phyloP scores from a whole-genome alignment of 2,888 invertebrate genomes.

The Trachelus iudaicus region DNA sequence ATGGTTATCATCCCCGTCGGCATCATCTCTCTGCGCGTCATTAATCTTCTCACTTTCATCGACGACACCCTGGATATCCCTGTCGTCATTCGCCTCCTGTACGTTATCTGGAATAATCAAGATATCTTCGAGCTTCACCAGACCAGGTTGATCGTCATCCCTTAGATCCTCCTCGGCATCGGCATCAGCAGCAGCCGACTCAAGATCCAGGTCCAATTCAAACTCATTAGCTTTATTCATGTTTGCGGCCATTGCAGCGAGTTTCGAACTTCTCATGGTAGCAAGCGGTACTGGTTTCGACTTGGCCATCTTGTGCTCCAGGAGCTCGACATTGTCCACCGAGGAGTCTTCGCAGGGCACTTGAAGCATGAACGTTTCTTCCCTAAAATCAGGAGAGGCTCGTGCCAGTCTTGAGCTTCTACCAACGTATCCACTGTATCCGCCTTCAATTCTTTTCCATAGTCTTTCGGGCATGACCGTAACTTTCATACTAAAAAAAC shows the following conservation, averaged over 20 bases:
- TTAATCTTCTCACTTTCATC: not conserved
- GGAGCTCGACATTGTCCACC: conserved; percentile 14
- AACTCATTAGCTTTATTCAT: conserved; percentile 45
- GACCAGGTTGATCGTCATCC: conserved; percentile 4
- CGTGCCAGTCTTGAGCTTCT: conserved; percentile 30
- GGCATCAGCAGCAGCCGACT: conserved; percentile 22
- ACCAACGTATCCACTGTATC: not conserved
- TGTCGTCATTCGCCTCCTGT: not conserved
- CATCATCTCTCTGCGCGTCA: not conserved
- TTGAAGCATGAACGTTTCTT: conserved; percentile 57
- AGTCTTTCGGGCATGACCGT: conserved; percentile 23
- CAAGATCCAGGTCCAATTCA: conserved; percentile 35
- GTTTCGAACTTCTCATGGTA: conserved; percentile 58
- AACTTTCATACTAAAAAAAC: conserved; percentile 17
- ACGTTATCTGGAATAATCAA: conserved; percentile 43
- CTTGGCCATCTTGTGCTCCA: conserved; percentile 14
- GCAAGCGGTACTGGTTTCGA: conserved; percentile 52
- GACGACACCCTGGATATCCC: not conserved
- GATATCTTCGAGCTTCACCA: conserved; percentile 50
- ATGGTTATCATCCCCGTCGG: conserved; percentile 5
- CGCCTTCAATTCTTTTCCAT: not conserved
- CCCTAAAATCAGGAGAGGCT: conserved; percentile 47
- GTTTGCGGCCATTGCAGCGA: conserved; percentile 61
- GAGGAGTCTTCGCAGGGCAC: conserved; percentile 39
- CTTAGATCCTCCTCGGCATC: conserved; percentile 29